Conservation (phyloP, 2,113 vertebrate species). For the Tyto alba region DNA sequence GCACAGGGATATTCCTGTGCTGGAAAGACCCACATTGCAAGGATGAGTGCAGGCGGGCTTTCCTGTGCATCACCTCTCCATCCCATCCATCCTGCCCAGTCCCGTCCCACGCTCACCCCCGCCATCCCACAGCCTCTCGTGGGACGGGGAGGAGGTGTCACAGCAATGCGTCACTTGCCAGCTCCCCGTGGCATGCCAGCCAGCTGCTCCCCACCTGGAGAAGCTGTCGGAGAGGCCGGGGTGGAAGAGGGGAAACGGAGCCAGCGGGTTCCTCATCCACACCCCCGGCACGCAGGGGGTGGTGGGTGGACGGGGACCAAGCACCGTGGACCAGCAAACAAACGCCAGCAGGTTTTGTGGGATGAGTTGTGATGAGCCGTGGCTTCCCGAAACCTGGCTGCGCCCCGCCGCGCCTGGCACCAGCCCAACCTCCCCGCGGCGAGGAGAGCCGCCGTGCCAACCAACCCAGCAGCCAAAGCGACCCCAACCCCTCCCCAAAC, state of each 20-base stretch:
- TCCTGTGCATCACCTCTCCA: fast-evolving
- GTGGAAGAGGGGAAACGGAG: fast-evolving
- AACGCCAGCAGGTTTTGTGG: not conserved
- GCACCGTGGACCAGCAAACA: not conserved
- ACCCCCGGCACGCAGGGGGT: not conserved
- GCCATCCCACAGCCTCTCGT: fast-evolving
- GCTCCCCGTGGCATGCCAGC: not conserved
- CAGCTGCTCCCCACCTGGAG: fast-evolving
- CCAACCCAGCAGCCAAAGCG: fast-evolving
- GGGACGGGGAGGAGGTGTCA: fast-evolving
- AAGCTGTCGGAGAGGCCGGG: not conserved
- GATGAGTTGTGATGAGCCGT: not conserved
- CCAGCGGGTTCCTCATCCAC: not conserved
- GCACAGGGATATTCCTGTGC: fast-evolving
- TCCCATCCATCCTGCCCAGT: not conserved
- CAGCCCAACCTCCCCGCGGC: fast-evolving
- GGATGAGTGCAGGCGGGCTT: fast-evolving
- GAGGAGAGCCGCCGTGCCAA: not conserved
- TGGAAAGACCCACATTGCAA: fast-evolving
- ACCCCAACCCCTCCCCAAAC: not conserved
- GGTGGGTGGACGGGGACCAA: not conserved
- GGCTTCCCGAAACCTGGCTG: not conserved
- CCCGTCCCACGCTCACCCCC: fast-evolving
- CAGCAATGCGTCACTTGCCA: not conserved
- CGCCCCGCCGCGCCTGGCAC: fast-evolving